These are phyloP conservation scores for Chloroceryle aenea DNA, from an alignment of 2,113 vertebrate species.

Conservation along the genomic window DNA sequence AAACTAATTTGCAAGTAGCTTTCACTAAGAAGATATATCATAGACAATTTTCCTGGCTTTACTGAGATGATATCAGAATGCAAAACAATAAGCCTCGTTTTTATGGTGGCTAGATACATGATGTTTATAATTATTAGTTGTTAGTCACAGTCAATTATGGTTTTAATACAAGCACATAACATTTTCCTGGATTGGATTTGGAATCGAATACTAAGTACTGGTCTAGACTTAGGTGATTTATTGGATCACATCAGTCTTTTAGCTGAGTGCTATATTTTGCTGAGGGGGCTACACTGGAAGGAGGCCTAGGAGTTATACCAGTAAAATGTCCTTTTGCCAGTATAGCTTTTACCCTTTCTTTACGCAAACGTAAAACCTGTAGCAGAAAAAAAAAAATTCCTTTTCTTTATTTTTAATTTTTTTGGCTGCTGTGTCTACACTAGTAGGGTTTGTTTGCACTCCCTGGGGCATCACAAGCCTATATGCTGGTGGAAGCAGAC, in stretches of 20 bases:
- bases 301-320: background rate
- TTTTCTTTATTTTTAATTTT: background rate
- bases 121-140: constrained; percentile 19
- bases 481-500: background rate
- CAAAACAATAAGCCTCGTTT: background rate
- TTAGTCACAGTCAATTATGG: background rate
- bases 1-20: background rate
- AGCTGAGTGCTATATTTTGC: background rate
- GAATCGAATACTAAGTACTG: background rate
- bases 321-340: background rate
- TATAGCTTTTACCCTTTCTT: background rate
- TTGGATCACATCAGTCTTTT: background rate
- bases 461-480: background rate
- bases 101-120: background rate
- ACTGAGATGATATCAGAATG: background rate
- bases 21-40: background rate
- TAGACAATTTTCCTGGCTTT: background rate
- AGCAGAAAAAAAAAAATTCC: background rate
- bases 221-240: constrained; percentile 43
- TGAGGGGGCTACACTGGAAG: background rate
- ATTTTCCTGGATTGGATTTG: background rate
- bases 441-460: background rate
- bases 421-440: background rate
- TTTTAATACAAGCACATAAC: background rate
- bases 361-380: background rate